Base-by-base conservation (phyloP, 2,113 vertebrate genomes). In the Serilophus lunatus region DNA sequence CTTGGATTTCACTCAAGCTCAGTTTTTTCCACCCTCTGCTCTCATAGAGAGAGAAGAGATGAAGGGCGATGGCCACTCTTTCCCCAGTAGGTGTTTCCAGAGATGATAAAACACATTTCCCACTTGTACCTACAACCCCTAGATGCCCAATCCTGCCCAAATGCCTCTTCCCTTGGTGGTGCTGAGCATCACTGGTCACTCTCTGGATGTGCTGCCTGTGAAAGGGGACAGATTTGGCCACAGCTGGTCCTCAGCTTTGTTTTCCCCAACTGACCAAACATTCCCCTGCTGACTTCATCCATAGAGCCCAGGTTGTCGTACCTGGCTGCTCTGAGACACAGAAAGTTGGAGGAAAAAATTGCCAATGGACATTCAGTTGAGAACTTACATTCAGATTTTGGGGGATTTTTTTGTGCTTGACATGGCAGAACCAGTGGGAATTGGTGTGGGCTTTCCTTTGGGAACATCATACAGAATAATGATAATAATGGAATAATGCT, bases 161-260 rank as follows among this genome's bases (percentile, higher is more conserved):
- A 76, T 4, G 1, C 7, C 12, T 5, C 24, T 45, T 81, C 25
- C 22, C 33, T 45, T 42, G 0, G 0, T 1, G 19, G 64, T 40
- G 29, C 18, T 63, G 36, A 57, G 47, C 42, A 88, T 18, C 40
- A 49, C 22, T 13, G 61, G 33, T 50, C 38, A 19, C 23, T 38
- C 0, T 0, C 22, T 15, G 49, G 49, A 4, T 4, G 3, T 44
- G 44, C 35, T 68, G 50, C 44, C 44, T 23, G 26, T 7, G 6
- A 69, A 42, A 61, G 4, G 33, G 50, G 18, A 68, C 36, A 75
- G 28, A 24, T 81, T 16, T 76, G 57, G 40, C 33, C n/a, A 33
- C 12, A 38, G 18, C 24, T 28, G 24, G 28, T 25, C 57, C 28
- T 76, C 8, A 13, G 7, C 36, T 54, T 56, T 47, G 23, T 29